Evolutionary conservation across 1,140 invertebrate species (phyloP).

Genomic region (Condylostylus longicornis): DNA sequence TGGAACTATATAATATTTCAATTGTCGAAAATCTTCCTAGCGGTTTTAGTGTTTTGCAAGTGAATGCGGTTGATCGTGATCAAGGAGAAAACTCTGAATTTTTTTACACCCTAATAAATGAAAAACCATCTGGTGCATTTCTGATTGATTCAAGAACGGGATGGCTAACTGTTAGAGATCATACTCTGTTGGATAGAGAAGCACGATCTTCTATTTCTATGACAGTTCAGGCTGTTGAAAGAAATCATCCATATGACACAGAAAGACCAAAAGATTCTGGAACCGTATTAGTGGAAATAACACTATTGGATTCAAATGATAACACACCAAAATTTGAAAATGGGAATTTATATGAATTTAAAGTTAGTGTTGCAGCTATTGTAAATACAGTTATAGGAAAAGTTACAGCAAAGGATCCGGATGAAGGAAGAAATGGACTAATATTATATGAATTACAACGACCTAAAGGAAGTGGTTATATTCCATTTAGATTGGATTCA

Average conservation of each 20-base stretch:
- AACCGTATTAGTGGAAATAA: conserved; percentile 61
- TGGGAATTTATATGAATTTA: conserved; percentile 64
- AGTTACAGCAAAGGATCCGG: conserved; percentile 60
- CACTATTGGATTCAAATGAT: conserved; percentile 70
- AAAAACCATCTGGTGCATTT: conserved; percentile 58
- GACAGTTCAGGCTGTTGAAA: conserved; percentile 58
- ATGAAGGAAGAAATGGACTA: conserved; percentile 62
- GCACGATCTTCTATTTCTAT: conserved; percentile 49
- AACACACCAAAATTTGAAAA: conserved; percentile 73
- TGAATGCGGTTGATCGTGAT: conserved; percentile 61
- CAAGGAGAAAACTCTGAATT: conserved; percentile 75
- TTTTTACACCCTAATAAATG: conserved; percentile 47
- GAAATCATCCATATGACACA: conserved; percentile 24
- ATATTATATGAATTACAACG: conserved; percentile 62
- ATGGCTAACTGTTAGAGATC: conserved; percentile 69
- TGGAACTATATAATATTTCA: conserved; percentile 77
- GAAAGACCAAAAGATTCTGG: conserved; percentile 31
- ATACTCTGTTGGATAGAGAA: conserved; percentile 65
- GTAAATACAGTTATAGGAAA: conserved; percentile 54
- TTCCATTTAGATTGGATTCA: conserved; percentile 54
- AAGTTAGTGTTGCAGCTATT: conserved; percentile 48
- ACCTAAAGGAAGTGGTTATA: conserved; percentile 42
- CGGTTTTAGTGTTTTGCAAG: conserved; percentile 69
- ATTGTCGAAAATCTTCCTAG: conserved; percentile 82
- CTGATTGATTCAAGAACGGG: conserved; percentile 60